Evolutionary conservation across 1,140 invertebrate species (phyloP).

Genomic region (Orius insidiosus): DNA sequence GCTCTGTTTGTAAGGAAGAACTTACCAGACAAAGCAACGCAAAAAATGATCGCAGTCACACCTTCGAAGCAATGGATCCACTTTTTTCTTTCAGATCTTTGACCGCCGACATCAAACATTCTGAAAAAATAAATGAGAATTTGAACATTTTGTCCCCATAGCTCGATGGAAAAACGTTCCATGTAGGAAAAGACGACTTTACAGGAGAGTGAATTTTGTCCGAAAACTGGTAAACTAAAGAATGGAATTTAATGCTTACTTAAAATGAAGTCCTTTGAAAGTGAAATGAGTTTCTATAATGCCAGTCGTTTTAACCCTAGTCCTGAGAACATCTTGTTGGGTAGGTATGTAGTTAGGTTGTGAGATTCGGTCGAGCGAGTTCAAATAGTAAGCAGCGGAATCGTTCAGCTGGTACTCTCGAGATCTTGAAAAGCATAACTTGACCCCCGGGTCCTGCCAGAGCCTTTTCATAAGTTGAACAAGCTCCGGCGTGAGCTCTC

Average conservation of each 20-base stretch:
- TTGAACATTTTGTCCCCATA: background rate
- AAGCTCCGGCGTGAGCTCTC: slow-evolving; percentile 61
- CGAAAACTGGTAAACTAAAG: too few species aligned
- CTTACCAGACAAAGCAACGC: slow-evolving; percentile 74
- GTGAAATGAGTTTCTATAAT: slow-evolving; percentile 89
- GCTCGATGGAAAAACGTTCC: too few species aligned
- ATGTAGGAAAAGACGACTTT: background rate
- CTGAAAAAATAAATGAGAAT: slow-evolving; percentile 29
- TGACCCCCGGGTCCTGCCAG: slow-evolving; percentile 81
- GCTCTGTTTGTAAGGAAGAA: too few species aligned
- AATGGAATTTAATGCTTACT: slow-evolving; percentile 42
- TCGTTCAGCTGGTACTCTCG: slow-evolving; percentile 91
- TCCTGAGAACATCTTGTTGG: slow-evolving; percentile 80
- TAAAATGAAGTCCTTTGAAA: slow-evolving; percentile 82
- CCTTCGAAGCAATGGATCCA: slow-evolving; percentile 97
- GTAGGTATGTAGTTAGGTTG: slow-evolving; percentile 70
- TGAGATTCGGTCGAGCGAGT: slow-evolving; percentile 65
- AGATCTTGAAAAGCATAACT: slow-evolving; percentile 62
- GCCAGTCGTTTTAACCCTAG: slow-evolving; percentile 86
- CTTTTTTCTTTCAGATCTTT: too few species aligned
- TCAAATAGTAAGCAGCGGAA: slow-evolving; percentile 82
- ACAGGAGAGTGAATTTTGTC: too few species aligned
- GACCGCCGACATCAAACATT: slow-evolving; percentile 86
- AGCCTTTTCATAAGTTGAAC: slow-evolving; percentile 78
- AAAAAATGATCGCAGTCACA: slow-evolving; percentile 91